A percentile compares a stretch with the other conserved stretches of the same genome.
phyloP scores from a whole-genome alignment of 1,140 invertebrate genomes.

The Halyomorpha halys region DNA sequence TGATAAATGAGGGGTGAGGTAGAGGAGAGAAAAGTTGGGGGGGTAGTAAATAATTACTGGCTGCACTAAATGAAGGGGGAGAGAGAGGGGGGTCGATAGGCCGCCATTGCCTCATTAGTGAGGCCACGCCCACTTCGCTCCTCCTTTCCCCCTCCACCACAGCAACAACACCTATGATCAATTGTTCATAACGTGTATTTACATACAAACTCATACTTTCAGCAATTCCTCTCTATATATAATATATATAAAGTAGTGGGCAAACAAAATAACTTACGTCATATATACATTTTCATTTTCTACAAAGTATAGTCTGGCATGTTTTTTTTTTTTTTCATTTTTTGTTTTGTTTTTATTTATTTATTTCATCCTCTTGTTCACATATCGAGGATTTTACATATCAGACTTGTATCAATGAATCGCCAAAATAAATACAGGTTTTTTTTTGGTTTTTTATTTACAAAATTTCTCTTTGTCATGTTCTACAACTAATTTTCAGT shows the following conservation, averaged over 20 bases:
- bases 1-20: neutral
- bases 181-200: conserved; percentile 25
- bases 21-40: neutral
- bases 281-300: conserved; percentile 17
- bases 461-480: neutral
- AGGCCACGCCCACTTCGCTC: conserved; percentile 9
- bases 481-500: neutral
- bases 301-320: conserved; percentile 16
- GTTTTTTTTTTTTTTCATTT: neutral
- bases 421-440: neutral
- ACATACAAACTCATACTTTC: conserved; percentile 24
- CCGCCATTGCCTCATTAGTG: conserved; percentile 18
- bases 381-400: conserved; percentile 3
- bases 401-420: neutral
- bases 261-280: conserved; percentile 25
- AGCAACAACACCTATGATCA: conserved; percentile 19
- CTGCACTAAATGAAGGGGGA: neutral
- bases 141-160: conserved; percentile 3
- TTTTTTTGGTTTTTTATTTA: neutral
- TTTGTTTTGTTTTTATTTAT: too few species aligned
- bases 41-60: neutral
- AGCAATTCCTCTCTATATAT: conserved; percentile 9
- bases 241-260: conserved; percentile 18
- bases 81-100: neutral
- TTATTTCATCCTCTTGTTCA: neutral